Evolutionary conservation across 2,797 vertebrate species (phyloP).

Genomic region (Coranthus polyacanthus): DNA sequence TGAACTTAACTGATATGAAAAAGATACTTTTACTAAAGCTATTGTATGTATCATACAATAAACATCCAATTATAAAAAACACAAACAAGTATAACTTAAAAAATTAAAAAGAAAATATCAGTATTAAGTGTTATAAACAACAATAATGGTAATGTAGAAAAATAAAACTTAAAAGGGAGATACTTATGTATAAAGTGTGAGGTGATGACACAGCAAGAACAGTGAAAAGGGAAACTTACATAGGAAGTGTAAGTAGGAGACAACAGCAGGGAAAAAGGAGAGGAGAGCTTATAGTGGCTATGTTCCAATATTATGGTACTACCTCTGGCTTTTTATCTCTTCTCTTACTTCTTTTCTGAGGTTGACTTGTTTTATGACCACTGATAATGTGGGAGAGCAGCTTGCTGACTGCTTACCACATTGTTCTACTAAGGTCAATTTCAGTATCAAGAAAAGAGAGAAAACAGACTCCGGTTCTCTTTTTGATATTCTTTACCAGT

Average conservation of each 20-base stretch:
- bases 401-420: constrained; percentile 48
- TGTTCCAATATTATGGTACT: constrained; percentile 31
- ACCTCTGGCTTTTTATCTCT: constrained; percentile 16
- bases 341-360: constrained; percentile 1
- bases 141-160: constrained; percentile 36
- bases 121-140: constrained; percentile 53
- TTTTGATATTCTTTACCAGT: constrained; percentile 10
- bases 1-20: constrained; percentile 47
- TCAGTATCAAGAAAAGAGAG: constrained; percentile 9
- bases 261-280: constrained; percentile 22
- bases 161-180: constrained; percentile 30
- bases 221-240: constrained; percentile 38
- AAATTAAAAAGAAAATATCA: constrained; percentile 45
- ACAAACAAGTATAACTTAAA: constrained; percentile 75
- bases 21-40: constrained; percentile 46
- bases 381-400: constrained; percentile 39
- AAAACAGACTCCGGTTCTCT: constrained; percentile 4
- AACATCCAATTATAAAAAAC: constrained; percentile 53
- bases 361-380: constrained; percentile 19
- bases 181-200: constrained; percentile 15
- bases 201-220: constrained; percentile 32
- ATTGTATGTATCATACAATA: constrained; percentile 50
- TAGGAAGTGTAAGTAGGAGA: constrained; percentile 38
- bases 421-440: constrained; percentile 21
- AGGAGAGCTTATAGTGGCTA: constrained; percentile 12